phyloP scores from a whole-genome alignment of 2,888 invertebrate genomes.

The Pseudococcus jackbeardsleyi region DNA sequence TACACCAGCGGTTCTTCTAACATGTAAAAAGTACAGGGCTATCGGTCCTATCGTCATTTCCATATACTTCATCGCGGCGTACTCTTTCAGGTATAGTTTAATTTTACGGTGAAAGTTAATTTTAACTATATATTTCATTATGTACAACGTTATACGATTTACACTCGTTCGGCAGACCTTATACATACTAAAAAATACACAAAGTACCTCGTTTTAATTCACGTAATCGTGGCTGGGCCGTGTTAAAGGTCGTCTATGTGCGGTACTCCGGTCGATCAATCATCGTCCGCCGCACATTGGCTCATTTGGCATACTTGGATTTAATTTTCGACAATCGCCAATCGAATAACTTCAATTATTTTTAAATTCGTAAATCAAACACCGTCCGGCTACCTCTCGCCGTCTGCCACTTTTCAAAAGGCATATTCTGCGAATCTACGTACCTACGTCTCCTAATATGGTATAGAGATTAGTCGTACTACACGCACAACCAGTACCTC shows the following conservation, averaged over 20 bases:
- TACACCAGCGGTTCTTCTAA: background rate
- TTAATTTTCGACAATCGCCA: constrained; percentile 27
- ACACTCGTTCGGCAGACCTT: background rate
- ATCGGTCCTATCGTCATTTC: background rate
- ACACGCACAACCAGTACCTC: background rate
- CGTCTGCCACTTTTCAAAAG: background rate
- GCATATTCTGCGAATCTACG: background rate
- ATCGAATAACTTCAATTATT: constrained; percentile 8
- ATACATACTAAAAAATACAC: constrained; percentile 1
- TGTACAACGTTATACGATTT: background rate
- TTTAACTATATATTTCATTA: constrained; percentile 36
- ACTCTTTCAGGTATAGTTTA: constrained; percentile 23
- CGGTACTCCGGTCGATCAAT: background rate
- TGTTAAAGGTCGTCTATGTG: constrained; percentile 14
- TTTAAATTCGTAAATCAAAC: constrained; percentile 26
- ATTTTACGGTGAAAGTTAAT: constrained; percentile 39
- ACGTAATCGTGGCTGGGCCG: constrained; percentile 7
- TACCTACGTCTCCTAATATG: constrained; percentile 3
- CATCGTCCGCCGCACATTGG: background rate
- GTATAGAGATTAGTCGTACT: constrained; percentile 38
- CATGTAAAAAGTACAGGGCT: background rate
- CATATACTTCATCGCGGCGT: background rate
- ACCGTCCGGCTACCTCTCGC: background rate
- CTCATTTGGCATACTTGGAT: constrained; percentile 2
- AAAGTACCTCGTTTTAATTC: background rate